Evolutionary conservation across 2,888 invertebrate genomes (phyloP), one percentile per base, ranked within the genome.

Genomic region (Cheilosia pagana): DNA sequence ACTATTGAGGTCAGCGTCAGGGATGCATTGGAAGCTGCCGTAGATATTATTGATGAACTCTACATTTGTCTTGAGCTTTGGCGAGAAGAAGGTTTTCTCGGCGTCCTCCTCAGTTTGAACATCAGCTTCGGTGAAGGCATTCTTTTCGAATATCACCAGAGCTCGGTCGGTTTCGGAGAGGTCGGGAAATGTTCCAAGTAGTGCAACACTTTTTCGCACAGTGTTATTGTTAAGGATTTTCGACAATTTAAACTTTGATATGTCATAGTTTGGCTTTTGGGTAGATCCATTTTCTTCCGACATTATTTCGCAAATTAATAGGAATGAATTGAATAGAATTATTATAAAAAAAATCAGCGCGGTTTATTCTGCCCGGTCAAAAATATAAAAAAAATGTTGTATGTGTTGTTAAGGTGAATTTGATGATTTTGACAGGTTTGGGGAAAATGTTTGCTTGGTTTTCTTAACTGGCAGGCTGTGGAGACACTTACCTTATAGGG

Each of bases 11-110:
- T 93, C 91, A 23, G 93, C 88, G 6, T 92, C 92, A 0, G 95
- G 95, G 88, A 93, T 94, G 91, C 95, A 96, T 89, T 95, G 94
- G 90, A 95, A 97, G 89, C 95, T 95, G 14, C 96, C 96, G 90
- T 97, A 98, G 90, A 97, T 95, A 91, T 97, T 97, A 92, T 98
- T 98, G 35, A 95, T 93, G 89, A 96, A 96, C 75, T 94, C 93
- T 86, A 95, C 94, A 39, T 93, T 92, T 2, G 96, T 91, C 77
- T 92, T 91, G 23, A 94, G 94, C 1, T 94, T 93, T 10, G 92
- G 91, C 39, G 94, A 94, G 88, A 96, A 95, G 89, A 94, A 95
- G 0, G 68, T 16, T 6, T 77, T 78, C 70, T 90, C 89, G 65
- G 92, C 88, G 7, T 52, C 19, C 3, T 52, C 19, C 3, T 77